Percentiles rank a stretch among this genome's conserved stretches.
phyloP scores from a whole-genome alignment of 2,113 vertebrate genomes.

The Epinephelus fuscoguttatus region DNA sequence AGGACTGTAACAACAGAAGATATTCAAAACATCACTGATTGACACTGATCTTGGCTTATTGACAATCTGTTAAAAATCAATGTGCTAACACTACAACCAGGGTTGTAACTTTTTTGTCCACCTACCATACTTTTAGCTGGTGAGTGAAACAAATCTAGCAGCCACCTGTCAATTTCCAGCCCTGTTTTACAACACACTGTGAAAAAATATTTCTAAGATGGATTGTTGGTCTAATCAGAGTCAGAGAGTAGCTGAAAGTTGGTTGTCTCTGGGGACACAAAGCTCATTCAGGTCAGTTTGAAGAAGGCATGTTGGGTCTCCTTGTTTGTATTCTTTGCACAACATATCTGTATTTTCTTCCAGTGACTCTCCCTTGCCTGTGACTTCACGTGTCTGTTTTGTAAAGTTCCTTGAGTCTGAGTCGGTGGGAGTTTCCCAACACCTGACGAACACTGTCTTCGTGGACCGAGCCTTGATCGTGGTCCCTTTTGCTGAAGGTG shows the following conservation, averaged over 20 bases:
- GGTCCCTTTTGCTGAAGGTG: slow-evolving; percentile 99
- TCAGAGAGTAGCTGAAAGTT: background rate
- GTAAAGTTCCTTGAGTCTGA: slow-evolving; percentile 99
- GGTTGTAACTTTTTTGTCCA: too few relatives aligned
- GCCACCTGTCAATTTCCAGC: too few relatives aligned
- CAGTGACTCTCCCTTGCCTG: slow-evolving; percentile 99
- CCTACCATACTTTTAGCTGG: too few relatives aligned
- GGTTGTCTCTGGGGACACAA: slow-evolving; percentile 32
- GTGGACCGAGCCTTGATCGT: slow-evolving; percentile 99
- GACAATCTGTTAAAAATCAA: background rate
- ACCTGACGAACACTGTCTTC: slow-evolving; percentile 99
- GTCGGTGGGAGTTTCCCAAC: slow-evolving; percentile 98
- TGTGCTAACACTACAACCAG: background rate
- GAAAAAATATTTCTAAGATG: background rate
- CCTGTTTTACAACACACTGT: background rate
- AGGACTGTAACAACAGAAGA: slow-evolving; percentile 9
- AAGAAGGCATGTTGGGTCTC: slow-evolving; percentile 56
- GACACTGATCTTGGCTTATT: background rate
- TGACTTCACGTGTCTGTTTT: slow-evolving; percentile 99
- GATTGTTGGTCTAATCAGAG: background rate
- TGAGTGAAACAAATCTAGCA: too few relatives aligned
- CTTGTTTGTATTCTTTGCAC: slow-evolving; percentile 84
- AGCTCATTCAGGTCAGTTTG: slow-evolving; percentile 22
- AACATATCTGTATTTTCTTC: slow-evolving; percentile 87
- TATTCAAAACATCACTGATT: background rate